A percentile compares a stretch with the other conserved stretches of the same genome.
phyloP scores from a whole-genome alignment of 2,113 vertebrate genomes.

The Phaethornis superciliosus region DNA sequence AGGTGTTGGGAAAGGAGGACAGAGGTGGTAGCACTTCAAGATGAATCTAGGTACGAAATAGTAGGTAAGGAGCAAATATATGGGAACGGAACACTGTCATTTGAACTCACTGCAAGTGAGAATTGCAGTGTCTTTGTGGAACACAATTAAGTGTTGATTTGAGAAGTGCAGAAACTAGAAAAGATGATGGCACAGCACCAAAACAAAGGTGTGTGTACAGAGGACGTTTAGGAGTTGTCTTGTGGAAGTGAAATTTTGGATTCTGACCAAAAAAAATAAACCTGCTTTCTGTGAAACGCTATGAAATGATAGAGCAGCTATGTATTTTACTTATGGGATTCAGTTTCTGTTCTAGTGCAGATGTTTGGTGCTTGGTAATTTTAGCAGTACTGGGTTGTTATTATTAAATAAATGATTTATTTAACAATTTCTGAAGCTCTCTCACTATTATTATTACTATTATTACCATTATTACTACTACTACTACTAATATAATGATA shows the following conservation, averaged over 20 bases:
- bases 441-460: not conserved
- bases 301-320: not conserved
- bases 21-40: not conserved
- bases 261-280: not conserved
- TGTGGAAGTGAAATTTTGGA: not conserved
- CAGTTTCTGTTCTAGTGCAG: not conserved
- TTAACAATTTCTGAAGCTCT: not conserved
- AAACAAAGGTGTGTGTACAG: not conserved
- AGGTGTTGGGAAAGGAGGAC: not conserved
- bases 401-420: not conserved
- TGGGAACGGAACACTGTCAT: not conserved
- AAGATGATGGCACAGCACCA: not conserved
- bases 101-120: not conserved
- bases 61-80: not conserved
- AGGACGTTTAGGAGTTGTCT: not conserved
- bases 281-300: not conserved
- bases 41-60: not conserved
- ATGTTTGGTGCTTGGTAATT: not conserved
- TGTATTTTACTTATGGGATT: not conserved
- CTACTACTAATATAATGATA: not conserved
- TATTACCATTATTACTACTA: too few relatives aligned
- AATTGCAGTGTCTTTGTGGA: not conserved
- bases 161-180: not conserved
- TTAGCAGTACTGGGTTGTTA: not conserved
- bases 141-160: not conserved